A percentile compares a stretch with the other conserved stretches of the same genome.
Evolutionary conservation across 2,888 invertebrate genomes (phyloP).

Genomic region (Clanis bilineata): DNA sequence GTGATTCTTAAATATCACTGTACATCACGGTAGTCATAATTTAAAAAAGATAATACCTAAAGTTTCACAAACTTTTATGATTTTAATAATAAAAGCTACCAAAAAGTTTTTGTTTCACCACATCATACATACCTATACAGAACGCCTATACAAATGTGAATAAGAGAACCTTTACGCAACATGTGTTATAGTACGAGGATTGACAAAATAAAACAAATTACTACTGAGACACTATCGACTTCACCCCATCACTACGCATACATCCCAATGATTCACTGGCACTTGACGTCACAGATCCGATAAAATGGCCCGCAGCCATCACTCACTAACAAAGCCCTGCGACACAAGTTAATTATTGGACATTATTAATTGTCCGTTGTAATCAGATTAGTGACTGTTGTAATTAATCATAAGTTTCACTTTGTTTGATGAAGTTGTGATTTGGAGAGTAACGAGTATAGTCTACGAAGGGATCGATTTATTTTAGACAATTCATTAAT

Average conservation of each 20-base stretch:
- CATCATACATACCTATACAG: too few species aligned
- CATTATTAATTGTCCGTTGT: slow-evolving; percentile 15
- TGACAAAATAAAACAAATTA: too few species aligned
- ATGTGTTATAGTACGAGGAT: too few species aligned
- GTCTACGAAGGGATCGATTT: background rate
- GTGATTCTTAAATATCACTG: too few species aligned
- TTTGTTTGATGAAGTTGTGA: slow-evolving; percentile 13
- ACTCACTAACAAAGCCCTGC: slow-evolving; percentile 34
- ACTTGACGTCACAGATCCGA: slow-evolving; percentile 45
- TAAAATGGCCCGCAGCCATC: slow-evolving; percentile 37
- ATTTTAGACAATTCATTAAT: background rate
- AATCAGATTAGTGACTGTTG: background rate
- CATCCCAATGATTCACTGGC: slow-evolving; percentile 30
- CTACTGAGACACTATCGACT: background rate
- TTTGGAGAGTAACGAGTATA: background rate
- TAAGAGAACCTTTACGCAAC: too few species aligned
- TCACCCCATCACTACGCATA: background rate
- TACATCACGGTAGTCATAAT: too few species aligned
- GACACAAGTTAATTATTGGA: slow-evolving; percentile 19
- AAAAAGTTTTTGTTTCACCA: too few species aligned
- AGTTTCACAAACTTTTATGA: too few species aligned
- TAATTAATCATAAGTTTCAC: slow-evolving; percentile 12
- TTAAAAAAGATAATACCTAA: too few species aligned
- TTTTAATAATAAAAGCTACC: too few species aligned
- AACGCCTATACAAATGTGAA: too few species aligned